A percentile compares a stretch with the other conserved stretches of the same genome.
These are phyloP conservation scores for Meteorus colon DNA, from an alignment of 2,888 invertebrate species.

Conservation along the genomic window DNA sequence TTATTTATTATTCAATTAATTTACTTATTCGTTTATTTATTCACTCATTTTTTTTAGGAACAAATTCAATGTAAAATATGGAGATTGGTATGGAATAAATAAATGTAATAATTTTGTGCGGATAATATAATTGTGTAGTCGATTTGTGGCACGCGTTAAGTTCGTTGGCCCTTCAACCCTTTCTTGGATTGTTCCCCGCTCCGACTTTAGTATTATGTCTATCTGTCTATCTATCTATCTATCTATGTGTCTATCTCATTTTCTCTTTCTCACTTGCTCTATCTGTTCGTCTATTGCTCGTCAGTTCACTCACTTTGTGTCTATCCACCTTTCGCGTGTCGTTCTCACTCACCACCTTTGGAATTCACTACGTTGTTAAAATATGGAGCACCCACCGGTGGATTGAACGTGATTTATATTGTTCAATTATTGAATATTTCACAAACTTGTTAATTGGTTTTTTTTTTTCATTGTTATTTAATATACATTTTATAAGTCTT, in stretches of 20 bases:
- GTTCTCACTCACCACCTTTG: background rate
- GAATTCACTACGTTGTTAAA: constrained; percentile 16
- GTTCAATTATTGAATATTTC: background rate
- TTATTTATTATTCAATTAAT: background rate
- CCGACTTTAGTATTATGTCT: background rate
- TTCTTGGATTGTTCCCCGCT: background rate
- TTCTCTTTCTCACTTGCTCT: background rate
- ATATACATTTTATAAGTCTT: background rate
- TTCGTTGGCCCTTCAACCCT: constrained; percentile 39
- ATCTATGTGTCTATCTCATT: background rate
- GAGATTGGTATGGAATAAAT: background rate
- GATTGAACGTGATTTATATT: background rate
- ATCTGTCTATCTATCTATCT: background rate
- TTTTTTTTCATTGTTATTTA: background rate
- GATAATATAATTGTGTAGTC: constrained; percentile 8
- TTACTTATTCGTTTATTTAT: background rate
- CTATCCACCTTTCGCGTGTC: constrained; percentile 13
- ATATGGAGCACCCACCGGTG: constrained; percentile 24
- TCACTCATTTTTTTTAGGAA: background rate
- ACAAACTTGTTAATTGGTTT: background rate
- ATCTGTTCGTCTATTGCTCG: background rate
- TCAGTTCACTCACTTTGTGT: background rate
- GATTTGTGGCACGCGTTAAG: constrained; percentile 37
- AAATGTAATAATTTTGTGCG: background rate
- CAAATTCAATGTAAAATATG: background rate